Evolutionary conservation across 2,113 vertebrate species (phyloP).

Genomic region (Panthera tigris): DNA sequence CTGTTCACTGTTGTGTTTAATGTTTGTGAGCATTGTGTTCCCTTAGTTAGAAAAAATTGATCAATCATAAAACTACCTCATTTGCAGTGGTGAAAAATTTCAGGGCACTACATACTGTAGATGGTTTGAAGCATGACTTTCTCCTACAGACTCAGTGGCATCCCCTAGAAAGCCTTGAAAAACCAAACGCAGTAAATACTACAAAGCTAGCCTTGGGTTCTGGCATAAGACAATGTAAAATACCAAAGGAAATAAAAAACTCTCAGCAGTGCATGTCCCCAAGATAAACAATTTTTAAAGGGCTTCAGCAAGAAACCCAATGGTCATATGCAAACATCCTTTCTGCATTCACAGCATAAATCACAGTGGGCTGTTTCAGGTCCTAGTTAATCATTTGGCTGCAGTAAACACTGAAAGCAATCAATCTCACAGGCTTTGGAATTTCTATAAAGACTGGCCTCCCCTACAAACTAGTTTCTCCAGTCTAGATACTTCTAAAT

Average conservation of each 20-base stretch:
- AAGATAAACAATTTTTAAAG: conserved; percentile 68
- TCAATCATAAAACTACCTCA: not conserved
- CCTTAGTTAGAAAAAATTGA: conserved; percentile 27
- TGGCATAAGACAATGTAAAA: conserved; percentile 63
- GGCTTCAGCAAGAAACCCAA: conserved; percentile 58
- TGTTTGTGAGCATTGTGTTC: not conserved
- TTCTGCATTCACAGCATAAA: conserved; percentile 72
- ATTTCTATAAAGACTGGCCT: conserved; percentile 41
- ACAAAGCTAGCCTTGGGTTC: conserved; percentile 53
- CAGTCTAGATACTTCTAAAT: conserved; percentile 25
- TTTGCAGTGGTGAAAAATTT: not conserved
- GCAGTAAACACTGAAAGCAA: conserved; percentile 64
- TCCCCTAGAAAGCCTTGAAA: conserved; percentile 46
- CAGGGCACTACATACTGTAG: not conserved
- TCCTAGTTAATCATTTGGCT: conserved; percentile 68
- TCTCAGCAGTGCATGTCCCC: conserved; percentile 48
- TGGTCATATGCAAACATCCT: conserved; percentile 76
- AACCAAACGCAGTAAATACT: conserved; percentile 15
- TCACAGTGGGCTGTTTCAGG: conserved; percentile 64
- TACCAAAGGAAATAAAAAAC: conserved; percentile 69
- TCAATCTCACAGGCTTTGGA: conserved; percentile 63
- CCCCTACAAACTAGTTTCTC: conserved; percentile 56
- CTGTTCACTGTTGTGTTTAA: not conserved
- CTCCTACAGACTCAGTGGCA: not conserved
- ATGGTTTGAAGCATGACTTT: not conserved